Evolutionary conservation across 2,888 invertebrate genomes (phyloP).

Genomic region (Ctenicera cuprea): DNA sequence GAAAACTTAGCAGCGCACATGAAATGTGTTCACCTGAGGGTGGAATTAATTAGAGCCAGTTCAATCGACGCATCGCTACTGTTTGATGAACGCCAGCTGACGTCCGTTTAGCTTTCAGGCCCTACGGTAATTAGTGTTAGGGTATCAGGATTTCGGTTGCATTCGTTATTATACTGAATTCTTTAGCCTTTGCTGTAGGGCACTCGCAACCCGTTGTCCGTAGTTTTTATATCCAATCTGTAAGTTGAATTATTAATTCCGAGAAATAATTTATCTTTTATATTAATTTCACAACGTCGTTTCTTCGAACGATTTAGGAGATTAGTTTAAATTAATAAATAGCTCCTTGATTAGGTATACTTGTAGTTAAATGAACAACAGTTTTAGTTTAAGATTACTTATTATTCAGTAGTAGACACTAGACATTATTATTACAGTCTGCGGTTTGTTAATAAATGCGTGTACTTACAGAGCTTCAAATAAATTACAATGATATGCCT

Average conservation of each 20-base stretch:
- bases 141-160: constrained; percentile 40
- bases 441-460: too few relatives aligned
- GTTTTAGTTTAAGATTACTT: too few relatives aligned
- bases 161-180: constrained; percentile 44
- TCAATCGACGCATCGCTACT: constrained; percentile 50
- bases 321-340: constrained; percentile 26
- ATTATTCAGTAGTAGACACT: too few relatives aligned
- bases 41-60: constrained; percentile 49
- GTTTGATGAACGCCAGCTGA: constrained; percentile 52
- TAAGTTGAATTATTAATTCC: constrained; percentile 5
- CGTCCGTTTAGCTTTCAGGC: constrained; percentile 47
- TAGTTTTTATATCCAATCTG: constrained; percentile 9
- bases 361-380: neutral
- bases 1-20: constrained; percentile 42
- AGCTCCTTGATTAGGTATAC: neutral
- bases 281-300: constrained; percentile 6
- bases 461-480: too few relatives aligned
- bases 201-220: neutral
- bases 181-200: constrained; percentile 19
- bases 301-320: constrained; percentile 27
- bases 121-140: constrained; percentile 47
- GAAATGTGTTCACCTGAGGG: constrained; percentile 51
- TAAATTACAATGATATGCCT: too few relatives aligned
- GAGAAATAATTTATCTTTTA: constrained; percentile 20
- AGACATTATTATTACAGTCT: too few relatives aligned